These are phyloP conservation scores for Eurosta solidaginis DNA, from an alignment of 1,140 invertebrate species.

Conservation along the genomic window DNA sequence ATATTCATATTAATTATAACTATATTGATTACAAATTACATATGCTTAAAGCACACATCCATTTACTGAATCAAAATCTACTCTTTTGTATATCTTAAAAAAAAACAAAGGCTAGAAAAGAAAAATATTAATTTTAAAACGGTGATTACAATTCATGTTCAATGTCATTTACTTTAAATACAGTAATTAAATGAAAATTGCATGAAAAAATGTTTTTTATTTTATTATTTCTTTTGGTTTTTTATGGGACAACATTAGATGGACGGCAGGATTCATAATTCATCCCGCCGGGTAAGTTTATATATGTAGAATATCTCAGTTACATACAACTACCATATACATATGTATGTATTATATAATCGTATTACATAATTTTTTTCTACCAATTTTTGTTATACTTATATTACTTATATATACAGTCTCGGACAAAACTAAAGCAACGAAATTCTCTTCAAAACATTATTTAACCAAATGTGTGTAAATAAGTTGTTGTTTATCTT, in stretches of 20 bases:
- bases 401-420: not conserved
- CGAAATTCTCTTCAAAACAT: no score
- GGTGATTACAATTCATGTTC: constrained; percentile 51
- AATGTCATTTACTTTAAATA: constrained; percentile 40
- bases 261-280: constrained; percentile 61
- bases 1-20: not conserved
- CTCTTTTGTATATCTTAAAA: not conserved
- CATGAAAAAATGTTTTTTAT: constrained; percentile 30
- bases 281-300: constrained; percentile 61
- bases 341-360: no score
- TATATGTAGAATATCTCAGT: constrained; percentile 29
- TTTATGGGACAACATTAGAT: constrained; percentile 60
- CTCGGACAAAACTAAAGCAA: no score
- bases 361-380: not conserved
- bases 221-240: constrained; percentile 61
- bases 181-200: constrained; percentile 12
- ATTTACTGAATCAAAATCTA: not conserved
- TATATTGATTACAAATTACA: not conserved
- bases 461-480: no score
- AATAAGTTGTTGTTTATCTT: no score
- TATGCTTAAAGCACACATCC: not conserved
- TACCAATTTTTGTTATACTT: not conserved
- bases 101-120: not conserved
- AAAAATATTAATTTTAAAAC: not conserved
- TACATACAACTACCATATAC: constrained; percentile 29